phyloP scores from a whole-genome alignment of 2,113 vertebrate genomes.

The Crocuta crocuta region DNA sequence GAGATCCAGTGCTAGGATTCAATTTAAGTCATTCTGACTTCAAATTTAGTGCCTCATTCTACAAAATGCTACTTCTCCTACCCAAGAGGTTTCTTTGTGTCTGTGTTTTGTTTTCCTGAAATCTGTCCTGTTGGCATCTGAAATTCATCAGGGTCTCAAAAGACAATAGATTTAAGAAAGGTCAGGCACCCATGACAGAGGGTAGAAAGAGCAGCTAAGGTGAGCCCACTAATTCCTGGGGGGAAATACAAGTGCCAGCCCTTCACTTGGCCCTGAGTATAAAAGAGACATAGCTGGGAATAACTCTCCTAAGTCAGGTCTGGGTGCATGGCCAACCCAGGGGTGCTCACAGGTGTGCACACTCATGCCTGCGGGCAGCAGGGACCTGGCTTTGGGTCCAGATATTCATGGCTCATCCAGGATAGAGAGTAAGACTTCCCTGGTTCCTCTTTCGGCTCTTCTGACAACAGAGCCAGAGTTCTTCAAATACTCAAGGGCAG shows the following conservation, averaged over 20 bases:
- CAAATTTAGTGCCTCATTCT: not conserved
- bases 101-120: not conserved
- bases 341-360: not conserved
- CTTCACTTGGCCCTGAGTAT: not conserved
- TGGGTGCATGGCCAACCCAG: not conserved
- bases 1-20: not conserved
- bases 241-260: conserved; percentile 33
- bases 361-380: not conserved
- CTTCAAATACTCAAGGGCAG: not conserved
- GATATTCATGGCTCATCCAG: not conserved
- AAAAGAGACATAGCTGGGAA: conserved; percentile 7
- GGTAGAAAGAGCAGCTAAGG: not conserved
- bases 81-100: not conserved
- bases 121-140: not conserved
- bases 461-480: not conserved
- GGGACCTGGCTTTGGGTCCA: not conserved
- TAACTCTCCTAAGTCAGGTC: not conserved
- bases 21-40: not conserved
- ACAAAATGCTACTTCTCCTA: not conserved
- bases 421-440: not conserved
- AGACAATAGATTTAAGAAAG: not conserved
- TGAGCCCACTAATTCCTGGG: not conserved
- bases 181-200: not conserved
- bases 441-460: not conserved
- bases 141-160: not conserved